phyloP scores from a whole-genome alignment of 2,888 invertebrate species.

The Trichogramma evanescens region DNA sequence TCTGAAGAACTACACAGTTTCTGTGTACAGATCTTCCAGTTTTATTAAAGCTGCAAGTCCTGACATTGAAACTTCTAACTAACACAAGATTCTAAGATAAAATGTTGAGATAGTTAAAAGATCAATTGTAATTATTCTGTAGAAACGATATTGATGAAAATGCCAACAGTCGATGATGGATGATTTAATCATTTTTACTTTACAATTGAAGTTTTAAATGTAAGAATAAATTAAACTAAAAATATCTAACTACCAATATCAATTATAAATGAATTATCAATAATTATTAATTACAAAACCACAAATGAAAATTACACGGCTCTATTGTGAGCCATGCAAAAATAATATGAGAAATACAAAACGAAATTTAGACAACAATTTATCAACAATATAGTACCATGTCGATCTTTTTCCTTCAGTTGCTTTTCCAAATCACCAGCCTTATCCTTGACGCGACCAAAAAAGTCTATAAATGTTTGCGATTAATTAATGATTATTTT shows the following conservation, averaged over 20 bases:
- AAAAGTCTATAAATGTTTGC: slow-evolving; percentile 65
- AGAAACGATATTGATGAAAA: not conserved
- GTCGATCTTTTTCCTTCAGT: slow-evolving; percentile 87
- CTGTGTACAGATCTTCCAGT: slow-evolving; percentile 8
- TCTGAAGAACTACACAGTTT: slow-evolving; percentile 4
- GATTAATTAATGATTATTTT: slow-evolving; percentile 18
- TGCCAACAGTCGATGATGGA: slow-evolving; percentile 1
- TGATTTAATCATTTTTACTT: slow-evolving; percentile 1
- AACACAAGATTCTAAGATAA: not conserved
- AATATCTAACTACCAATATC: not conserved
- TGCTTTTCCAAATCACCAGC: slow-evolving; percentile 88
- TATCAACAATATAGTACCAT: slow-evolving; percentile 53
- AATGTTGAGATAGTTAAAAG: slow-evolving; percentile 1
- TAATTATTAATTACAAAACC: not conserved
- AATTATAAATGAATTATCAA: not conserved
- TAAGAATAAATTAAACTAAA: slow-evolving; percentile 1
- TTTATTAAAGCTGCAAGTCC: slow-evolving; percentile 7
- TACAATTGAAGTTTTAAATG: too few species aligned
- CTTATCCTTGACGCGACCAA: slow-evolving; percentile 94
- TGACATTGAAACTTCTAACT: slow-evolving; percentile 3
- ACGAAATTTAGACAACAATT: not conserved
- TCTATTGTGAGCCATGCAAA: too few species aligned
- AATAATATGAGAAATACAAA: too few species aligned
- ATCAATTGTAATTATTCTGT: not conserved
- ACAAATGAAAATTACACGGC: not conserved